Base-by-base conservation (phyloP, 2,797 vertebrate genomes). In the Bradypodion ventrale region DNA sequence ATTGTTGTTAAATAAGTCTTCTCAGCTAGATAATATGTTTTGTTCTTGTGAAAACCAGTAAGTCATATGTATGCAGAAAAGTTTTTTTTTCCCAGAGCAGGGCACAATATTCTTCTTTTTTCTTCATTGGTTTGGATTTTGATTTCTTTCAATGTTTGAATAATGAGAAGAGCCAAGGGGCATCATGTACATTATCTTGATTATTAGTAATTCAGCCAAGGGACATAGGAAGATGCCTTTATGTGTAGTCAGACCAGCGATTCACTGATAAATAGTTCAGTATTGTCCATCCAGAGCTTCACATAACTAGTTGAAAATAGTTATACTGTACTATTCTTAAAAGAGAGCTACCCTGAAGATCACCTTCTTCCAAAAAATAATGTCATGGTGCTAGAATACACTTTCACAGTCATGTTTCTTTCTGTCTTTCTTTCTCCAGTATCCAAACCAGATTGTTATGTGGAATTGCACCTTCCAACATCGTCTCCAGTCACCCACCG, bases 381-480 rank as follows among this genome's bases (percentile, higher is more conserved):
- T 56, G 8, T 85, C 25, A 8, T 81, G 1, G 3, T 10, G 8
- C 35, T 21, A 59, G 81, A 49, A 44, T 7, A 2, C 74, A 1
- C 86, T 88, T 32, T 89, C 49, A 6, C 12, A 0, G 27, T 6
- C 6, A 65, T 2, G 82, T 9, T 63, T 85, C 29, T 88, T 1
- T 5, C 2, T 80, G 5, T 72, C 12, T 65, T 73, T 29, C 75
- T n/a, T 37, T 15, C 62, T 88, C 2, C 83, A 97, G 96, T 95
- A 68, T 96, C 96, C 42, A 91, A 96, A 85, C 94, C 96, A 6
- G 96, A 97, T 87, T 97, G 96, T 89, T 97, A 94, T 0, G 95
- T 97, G 83, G 92, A 95, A 25, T 83, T 97, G 19, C 83, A 88
- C 42, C 92, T 97, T 77, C 96, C 96, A 52, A 96, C 95, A 1